These are phyloP conservation scores for Chloroceryle aenea DNA, from an alignment of 2,113 vertebrate species.

Conservation along the genomic window DNA sequence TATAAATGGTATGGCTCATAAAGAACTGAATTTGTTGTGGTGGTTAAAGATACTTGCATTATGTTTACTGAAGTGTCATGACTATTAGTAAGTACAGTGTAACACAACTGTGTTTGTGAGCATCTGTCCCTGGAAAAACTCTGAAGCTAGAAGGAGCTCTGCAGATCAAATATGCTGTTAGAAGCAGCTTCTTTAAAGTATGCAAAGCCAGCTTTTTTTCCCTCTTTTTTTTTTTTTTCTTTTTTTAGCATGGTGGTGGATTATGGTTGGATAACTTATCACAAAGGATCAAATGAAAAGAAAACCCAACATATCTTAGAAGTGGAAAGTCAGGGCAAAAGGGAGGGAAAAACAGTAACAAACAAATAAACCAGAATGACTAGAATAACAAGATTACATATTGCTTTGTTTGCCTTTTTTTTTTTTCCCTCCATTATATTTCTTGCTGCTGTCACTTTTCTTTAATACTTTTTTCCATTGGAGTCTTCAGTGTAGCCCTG, in stretches of 20 bases:
- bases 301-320: neutral
- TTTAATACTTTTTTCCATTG: neutral
- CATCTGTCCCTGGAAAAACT: neutral
- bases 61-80: neutral
- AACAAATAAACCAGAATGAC: neutral
- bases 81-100: neutral
- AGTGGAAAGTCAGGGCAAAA: neutral
- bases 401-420: neutral
- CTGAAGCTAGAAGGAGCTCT: neutral
- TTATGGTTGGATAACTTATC: neutral
- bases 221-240: neutral
- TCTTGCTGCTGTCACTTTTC: neutral
- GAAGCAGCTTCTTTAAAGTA: neutral
- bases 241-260: neutral
- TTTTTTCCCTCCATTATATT: neutral
- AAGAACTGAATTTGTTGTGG: neutral
- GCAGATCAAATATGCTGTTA: neutral
- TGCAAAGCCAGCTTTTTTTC: neutral
- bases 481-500: neutral
- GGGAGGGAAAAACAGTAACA: neutral
- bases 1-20: neutral
- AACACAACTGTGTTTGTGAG: neutral
- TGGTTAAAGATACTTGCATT: neutral
- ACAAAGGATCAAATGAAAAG: neutral
- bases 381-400: neutral